Percentiles rank a stretch among this genome's conserved stretches.
Conservation (phyloP, 2,888 invertebrate genomes). For the Synanthedon vespiformis region DNA sequence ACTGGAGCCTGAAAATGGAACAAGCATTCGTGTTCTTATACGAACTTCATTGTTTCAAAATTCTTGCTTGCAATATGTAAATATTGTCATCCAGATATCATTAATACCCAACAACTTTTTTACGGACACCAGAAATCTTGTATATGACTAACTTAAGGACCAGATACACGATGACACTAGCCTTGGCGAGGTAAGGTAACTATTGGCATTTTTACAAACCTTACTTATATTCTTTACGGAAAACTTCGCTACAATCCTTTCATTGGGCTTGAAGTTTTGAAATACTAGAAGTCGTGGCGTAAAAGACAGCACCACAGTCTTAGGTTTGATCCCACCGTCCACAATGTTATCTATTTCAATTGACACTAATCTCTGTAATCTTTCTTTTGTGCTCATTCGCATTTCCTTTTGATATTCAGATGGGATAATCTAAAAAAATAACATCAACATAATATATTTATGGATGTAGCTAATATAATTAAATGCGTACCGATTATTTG, state of each 20-base stretch:
- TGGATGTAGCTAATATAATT: no score
- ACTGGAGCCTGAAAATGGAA: constrained; percentile 52
- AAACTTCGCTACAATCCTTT: constrained; percentile 58
- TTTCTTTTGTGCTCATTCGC: constrained; percentile 38
- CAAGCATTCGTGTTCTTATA: constrained; percentile 3
- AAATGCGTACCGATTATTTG: no score
- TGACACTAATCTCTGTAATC: constrained; percentile 36
- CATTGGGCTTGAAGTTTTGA: constrained; percentile 70
- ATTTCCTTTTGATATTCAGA: constrained; percentile 52
- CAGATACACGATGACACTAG: no score
- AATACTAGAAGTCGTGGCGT: constrained; percentile 70
- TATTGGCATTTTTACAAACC: constrained; percentile 31
- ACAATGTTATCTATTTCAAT: constrained; percentile 43
- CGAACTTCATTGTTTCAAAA: no score
- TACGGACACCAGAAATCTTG: no score
- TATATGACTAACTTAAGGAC: no score
- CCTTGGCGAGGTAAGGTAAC: no score
- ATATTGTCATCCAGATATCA: not conserved
- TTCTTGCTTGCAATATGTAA: not conserved
- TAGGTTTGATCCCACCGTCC: constrained; percentile 17
- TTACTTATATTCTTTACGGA: constrained; percentile 68
- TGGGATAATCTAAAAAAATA: constrained; percentile 39
- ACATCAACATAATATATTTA: not conserved
- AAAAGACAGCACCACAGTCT: constrained; percentile 34
- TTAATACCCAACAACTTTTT: no score